Evolutionary conservation across 2,113 vertebrate genomes (phyloP), one percentile per base, ranked within the genome.

Genomic region (Shinisaurus crocodilurus): DNA sequence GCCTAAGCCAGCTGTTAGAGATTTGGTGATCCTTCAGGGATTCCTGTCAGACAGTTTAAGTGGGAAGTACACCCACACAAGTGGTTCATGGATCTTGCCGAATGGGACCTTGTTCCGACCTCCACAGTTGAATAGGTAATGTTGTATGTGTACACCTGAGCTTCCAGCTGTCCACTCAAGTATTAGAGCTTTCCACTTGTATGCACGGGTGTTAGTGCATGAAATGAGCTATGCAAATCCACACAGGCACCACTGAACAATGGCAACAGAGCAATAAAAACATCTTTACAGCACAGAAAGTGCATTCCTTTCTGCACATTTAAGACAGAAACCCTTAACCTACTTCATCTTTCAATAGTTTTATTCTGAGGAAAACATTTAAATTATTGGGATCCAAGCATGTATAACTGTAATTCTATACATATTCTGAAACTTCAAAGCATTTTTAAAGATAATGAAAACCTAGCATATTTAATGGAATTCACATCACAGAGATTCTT

Each of bases 341-440:
- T 67, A 23, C 69, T 85, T 79, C 69, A 57, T 54, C 23, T 54
- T 85, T 77, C 60, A 90, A 65, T 77, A 25, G 23, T 85, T 90
- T 43, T 37, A 79, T 54, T 89, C 43, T 37, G 72, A 77, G 60
- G 72, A 50, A 85, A 89, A 89, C 72, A 77, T 90, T 89, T 75
- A 63, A 34, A 69, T 67, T 69, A 79, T 79, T 90, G 74, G 83
- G 75, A 85, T 79, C 74, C 63, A 90, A 90, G n/a, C 43, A 0
- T 23, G 2, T 90, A 89, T 87, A 88, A 92, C 90, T 91, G 92
- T 83, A 88, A 86, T 82, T 88, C 60, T 86, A 87, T 84, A 94
- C 93, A 92, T 63, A 72, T 85, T 89, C 23, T 57, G 83, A 94
- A 95, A 95, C 93, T 94, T 96, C 88, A 93, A 92, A 95, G 94